These are phyloP conservation scores for Clarias macrocephalus DNA, from an alignment of 2,113 vertebrate genomes.

Conservation along the genomic window DNA sequence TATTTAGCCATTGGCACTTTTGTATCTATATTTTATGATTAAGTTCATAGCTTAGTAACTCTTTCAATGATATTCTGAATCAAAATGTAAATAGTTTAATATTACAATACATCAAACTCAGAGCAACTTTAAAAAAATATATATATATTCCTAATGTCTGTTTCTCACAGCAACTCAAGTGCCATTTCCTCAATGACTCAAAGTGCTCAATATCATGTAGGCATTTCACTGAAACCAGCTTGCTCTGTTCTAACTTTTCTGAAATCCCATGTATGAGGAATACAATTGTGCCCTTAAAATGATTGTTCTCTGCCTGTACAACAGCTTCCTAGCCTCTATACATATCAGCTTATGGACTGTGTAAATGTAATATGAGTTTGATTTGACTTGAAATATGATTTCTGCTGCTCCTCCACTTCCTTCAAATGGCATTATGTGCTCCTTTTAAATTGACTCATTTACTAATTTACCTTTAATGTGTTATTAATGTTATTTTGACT, in stretches of 20 bases:
- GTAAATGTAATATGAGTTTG: background rate
- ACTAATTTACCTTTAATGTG: background rate
- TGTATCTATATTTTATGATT: background rate
- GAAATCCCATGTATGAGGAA: background rate
- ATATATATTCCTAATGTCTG: background rate
- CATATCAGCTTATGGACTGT: background rate
- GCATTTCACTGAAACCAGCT: background rate
- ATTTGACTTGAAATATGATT: background rate
- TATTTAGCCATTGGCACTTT: background rate
- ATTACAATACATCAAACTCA: background rate
- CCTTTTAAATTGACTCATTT: background rate
- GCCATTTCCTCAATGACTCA: background rate
- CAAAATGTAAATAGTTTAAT: background rate
- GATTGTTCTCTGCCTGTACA: background rate
- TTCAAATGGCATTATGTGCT: background rate
- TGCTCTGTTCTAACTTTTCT: background rate
- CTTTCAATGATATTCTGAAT: background rate
- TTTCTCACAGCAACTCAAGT: background rate
- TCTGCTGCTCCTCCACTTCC: background rate
- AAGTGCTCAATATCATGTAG: background rate
- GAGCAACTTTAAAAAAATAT: background rate
- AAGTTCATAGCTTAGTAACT: background rate
- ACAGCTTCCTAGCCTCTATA: background rate
- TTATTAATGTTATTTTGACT: background rate
- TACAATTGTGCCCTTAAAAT: background rate